Evolutionary conservation across 2,797 vertebrate species (phyloP).

Genomic region (Eptatretus atami): DNA sequence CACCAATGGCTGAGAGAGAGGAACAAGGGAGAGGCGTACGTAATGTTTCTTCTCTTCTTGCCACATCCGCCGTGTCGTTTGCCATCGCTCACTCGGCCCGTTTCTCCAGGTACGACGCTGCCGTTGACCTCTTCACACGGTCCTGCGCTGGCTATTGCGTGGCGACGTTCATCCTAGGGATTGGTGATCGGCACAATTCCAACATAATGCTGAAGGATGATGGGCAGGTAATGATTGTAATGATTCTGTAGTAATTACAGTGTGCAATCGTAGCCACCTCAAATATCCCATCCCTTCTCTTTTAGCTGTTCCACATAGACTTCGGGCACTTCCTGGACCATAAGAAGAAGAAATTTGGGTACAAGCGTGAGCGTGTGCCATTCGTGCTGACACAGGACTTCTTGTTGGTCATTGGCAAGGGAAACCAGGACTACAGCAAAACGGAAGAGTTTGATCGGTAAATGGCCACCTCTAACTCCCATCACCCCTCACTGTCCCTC

Average conservation of each 20-base stretch:
- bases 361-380: conserved; percentile 39
- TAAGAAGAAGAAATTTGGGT: conserved; percentile 48
- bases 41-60: not conserved
- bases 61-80: not conserved
- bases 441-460: conserved; percentile 44
- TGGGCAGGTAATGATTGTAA: conserved; percentile 20
- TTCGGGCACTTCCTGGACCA: conserved; percentile 44
- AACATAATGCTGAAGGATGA: conserved; percentile 51
- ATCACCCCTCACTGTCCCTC: not conserved
- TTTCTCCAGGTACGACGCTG: conserved; percentile 22
- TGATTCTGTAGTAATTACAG: not conserved
- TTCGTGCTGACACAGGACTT: conserved; percentile 43
- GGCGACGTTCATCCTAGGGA: conserved; percentile 38
- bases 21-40: conserved; percentile 37
- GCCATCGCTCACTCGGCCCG: no score
- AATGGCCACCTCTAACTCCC: not conserved
- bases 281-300: not conserved
- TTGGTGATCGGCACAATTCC: conserved; percentile 39
- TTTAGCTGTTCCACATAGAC: conserved; percentile 35
- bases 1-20: conserved; percentile 43
- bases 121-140: conserved; percentile 34
- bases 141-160: conserved; percentile 42
- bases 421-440: conserved; percentile 31
- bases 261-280: not conserved
- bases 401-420: conserved; percentile 42